Evolutionary conservation across 2,113 vertebrate genomes (phyloP).

Genomic region (Butorides virescens): DNA sequence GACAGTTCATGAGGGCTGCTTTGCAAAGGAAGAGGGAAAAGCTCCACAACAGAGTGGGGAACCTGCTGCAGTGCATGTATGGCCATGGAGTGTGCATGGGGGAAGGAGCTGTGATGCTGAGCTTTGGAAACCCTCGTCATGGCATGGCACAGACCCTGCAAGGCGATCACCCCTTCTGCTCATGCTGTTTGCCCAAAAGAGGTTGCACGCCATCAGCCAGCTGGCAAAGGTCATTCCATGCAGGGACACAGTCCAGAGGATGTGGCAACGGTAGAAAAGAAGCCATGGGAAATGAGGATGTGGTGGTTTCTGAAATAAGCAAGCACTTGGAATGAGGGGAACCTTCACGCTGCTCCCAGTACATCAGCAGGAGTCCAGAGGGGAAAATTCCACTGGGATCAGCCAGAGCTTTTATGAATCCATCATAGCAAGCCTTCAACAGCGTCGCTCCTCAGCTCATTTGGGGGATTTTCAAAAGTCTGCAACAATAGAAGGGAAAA

Average conservation of each 20-base stretch:
- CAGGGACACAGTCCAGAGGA: not conserved
- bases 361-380: not conserved
- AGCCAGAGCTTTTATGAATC: not conserved
- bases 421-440: not conserved
- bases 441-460: not conserved
- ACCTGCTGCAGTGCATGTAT: not conserved
- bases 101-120: not conserved
- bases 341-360: not conserved
- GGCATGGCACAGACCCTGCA: not conserved
- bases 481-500: not conserved
- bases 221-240: not conserved
- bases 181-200: not conserved
- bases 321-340: not conserved
- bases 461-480: not conserved
- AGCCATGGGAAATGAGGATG: not conserved
- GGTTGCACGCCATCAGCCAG: too few species aligned
- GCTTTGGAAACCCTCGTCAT: not conserved
- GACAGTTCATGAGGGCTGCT: not conserved
- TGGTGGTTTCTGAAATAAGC: not conserved
- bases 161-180: not conserved
- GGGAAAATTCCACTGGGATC: not conserved
- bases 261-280: not conserved
- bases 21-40: not conserved
- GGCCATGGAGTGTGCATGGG: rapidly evolving
- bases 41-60: rapidly evolving